Conservation (phyloP, 2,113 vertebrate genomes). For the Sapajus apella region DNA sequence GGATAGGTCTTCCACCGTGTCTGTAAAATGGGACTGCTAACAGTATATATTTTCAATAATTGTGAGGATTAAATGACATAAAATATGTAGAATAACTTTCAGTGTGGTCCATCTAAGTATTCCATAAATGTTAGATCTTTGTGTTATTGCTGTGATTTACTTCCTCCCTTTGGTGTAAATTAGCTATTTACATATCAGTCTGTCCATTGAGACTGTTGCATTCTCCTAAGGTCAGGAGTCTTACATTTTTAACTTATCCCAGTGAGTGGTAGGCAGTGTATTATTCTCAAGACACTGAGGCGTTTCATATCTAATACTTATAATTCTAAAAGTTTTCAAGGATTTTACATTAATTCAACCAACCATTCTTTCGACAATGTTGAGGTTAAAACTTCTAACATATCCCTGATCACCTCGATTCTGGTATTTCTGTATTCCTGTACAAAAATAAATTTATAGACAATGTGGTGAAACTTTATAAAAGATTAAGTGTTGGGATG, state of each 20-base stretch:
- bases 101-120: not conserved
- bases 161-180: not conserved
- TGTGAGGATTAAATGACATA: not conserved
- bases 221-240: not conserved
- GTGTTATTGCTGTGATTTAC: not conserved
- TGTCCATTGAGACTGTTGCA: not conserved
- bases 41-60: not conserved
- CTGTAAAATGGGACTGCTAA: not conserved
- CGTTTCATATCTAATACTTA: not conserved
- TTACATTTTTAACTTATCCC: not conserved
- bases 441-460: not conserved
- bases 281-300: not conserved
- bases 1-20: not conserved
- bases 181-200: not conserved
- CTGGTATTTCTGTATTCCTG: not conserved
- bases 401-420: not conserved
- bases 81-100: not conserved
- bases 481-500: not conserved
- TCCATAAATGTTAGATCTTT: not conserved
- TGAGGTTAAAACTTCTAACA: not conserved
- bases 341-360: not conserved
- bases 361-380: not conserved
- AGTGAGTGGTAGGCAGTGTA: not conserved
- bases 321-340: not conserved
- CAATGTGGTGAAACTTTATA: not conserved